Evolutionary conservation across 1,140 invertebrate species (phyloP).

Genomic region (Oscheius sp.): DNA sequence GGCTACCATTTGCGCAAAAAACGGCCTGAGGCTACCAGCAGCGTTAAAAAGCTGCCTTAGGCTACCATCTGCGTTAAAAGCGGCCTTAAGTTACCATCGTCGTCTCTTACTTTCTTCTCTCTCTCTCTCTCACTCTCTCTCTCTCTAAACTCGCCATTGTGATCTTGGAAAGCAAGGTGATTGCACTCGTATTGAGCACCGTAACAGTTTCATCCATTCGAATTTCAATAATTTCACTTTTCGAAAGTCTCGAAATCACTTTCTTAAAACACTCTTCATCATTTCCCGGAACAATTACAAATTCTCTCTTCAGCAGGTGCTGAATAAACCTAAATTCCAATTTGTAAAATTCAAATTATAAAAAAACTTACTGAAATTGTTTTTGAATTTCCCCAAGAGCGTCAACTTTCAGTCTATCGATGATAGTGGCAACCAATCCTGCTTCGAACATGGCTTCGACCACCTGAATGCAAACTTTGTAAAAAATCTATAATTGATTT

Average conservation of each 20-base stretch:
- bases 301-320: conserved; percentile 21
- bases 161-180: neutral
- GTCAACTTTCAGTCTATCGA: neutral
- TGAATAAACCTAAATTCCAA: conserved; percentile 10
- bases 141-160: no score
- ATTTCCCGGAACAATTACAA: conserved; percentile 18
- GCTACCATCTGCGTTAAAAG: no score
- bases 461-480: neutral
- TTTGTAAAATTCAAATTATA: no score
- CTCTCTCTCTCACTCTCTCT: no score
- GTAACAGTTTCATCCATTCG: neutral
- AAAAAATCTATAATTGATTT: neutral
- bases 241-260: neutral
- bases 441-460: conserved; percentile 12
- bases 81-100: no score
- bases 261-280: neutral
- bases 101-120: no score
- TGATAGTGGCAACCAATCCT: neutral
- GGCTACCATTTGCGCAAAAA: no score
- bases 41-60: no score
- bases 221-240: neutral
- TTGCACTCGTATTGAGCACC: neutral
- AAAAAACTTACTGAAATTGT: neutral
- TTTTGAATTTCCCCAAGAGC: conserved; percentile 4
- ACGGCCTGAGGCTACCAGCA: no score